Evolutionary conservation across 2,113 vertebrate genomes (phyloP).

Genomic region (Anoura caudifer): DNA sequence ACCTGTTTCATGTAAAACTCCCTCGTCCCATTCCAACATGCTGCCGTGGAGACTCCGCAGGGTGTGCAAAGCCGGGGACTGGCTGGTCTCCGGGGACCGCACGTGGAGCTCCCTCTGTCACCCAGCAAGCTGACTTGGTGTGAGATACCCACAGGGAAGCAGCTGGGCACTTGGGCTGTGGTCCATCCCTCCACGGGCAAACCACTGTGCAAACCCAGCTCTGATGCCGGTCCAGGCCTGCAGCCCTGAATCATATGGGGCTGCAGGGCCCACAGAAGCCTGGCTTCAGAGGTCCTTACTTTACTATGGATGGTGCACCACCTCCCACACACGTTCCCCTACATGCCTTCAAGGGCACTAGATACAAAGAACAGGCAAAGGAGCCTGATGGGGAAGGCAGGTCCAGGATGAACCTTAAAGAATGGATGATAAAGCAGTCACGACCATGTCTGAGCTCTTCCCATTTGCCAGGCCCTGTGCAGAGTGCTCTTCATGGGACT

Average conservation of each 20-base stretch:
- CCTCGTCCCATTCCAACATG: not conserved
- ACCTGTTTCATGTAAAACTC: not conserved
- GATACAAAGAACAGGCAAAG: not conserved
- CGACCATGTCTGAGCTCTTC: not conserved
- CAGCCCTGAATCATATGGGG: not conserved
- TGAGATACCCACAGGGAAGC: not conserved
- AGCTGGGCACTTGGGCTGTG: not conserved
- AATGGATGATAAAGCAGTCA: not conserved
- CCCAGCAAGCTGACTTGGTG: not conserved
- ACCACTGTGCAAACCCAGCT: not conserved
- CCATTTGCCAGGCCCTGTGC: not conserved
- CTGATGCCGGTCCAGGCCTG: not conserved
- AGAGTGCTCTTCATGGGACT: not conserved
- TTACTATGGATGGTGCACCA: not conserved
- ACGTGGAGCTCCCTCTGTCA: not conserved
- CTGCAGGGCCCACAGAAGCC: not conserved
- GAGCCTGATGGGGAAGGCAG: not conserved
- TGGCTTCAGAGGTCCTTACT: not conserved
- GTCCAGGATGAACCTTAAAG: not conserved
- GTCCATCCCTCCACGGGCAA: not conserved
- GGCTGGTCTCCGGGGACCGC: not conserved
- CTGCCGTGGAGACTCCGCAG: not conserved
- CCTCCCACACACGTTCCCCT: not conserved
- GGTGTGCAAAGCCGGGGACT: not conserved
- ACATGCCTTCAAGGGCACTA: not conserved